A percentile compares a stretch with the other conserved stretches of the same genome.
Conservation (phyloP, 2,888 invertebrate species). For the Yponomeuta cagnagella region DNA sequence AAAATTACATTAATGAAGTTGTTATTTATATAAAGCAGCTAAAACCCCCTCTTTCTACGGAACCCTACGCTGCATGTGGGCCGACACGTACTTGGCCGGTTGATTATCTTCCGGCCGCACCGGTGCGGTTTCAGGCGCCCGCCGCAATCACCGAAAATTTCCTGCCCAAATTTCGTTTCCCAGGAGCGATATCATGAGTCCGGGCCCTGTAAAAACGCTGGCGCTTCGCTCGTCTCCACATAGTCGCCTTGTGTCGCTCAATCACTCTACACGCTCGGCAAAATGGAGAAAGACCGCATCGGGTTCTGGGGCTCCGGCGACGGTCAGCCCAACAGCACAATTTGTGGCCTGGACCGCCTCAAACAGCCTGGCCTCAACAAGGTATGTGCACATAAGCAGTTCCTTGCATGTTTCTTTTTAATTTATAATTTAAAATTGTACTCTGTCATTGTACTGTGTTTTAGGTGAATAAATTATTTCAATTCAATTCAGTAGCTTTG, state of each 20-base stretch:
- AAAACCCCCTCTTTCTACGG: too few relatives aligned
- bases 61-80: too few relatives aligned
- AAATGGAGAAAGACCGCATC: constrained; percentile 78
- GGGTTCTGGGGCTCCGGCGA: constrained; percentile 79
- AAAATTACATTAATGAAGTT: too few relatives aligned
- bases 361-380: constrained; percentile 82
- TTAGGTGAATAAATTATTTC: too few relatives aligned
- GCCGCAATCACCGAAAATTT: constrained; percentile 58
- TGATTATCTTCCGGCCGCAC: constrained; percentile 44
- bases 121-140: constrained; percentile 39
- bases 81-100: too few relatives aligned
- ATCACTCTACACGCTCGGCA: constrained; percentile 46
- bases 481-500: too few relatives aligned
- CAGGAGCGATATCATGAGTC: constrained; percentile 65
- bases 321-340: constrained; percentile 68
- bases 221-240: constrained; percentile 35
- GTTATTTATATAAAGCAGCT: too few relatives aligned
- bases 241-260: constrained; percentile 50
- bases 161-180: constrained; percentile 46
- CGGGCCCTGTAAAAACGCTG: constrained; percentile 65
- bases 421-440: too few relatives aligned
- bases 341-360: constrained; percentile 81
- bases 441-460: too few relatives aligned
- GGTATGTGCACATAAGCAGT: constrained; percentile 53
- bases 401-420: too few relatives aligned